These are phyloP conservation scores for Lepilemur septentrionalis DNA, from an alignment of 2,797 vertebrate genomes.

Conservation along the genomic window DNA sequence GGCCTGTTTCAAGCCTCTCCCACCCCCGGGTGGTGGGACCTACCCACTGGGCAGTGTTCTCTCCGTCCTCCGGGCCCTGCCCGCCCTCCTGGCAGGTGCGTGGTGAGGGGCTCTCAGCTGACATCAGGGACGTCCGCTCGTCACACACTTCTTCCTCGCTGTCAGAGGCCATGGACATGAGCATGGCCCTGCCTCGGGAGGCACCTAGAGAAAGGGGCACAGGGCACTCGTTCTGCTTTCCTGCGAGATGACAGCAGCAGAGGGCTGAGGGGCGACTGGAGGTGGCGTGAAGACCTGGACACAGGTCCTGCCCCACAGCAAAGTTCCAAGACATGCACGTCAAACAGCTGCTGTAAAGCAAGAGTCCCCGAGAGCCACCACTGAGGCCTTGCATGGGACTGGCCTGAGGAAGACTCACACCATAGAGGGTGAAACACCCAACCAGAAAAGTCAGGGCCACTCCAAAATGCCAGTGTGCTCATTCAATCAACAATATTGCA, in stretches of 20 bases:
- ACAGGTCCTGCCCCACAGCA: neutral
- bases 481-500: neutral
- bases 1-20: neutral
- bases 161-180: conserved; percentile 92
- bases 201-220: conserved; percentile 41
- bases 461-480: neutral
- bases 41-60: conserved; percentile 84
- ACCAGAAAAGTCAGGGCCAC: neutral
- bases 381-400: accelerated
- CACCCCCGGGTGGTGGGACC: neutral
- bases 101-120: conserved; percentile 87
- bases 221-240: neutral
- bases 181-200: conserved; percentile 68
- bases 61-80: conserved; percentile 71
- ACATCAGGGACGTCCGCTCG: conserved; percentile 94
- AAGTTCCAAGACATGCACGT: neutral
- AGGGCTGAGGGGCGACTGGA: too few relatives aligned
- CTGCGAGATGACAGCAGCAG: neutral
- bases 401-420: neutral
- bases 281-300: neutral
- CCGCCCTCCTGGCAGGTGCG: conserved; percentile 87
- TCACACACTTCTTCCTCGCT: conserved; percentile 94
- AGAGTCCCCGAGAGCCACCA: neutral
- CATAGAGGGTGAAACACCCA: neutral
- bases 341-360: neutral